Conservation (phyloP, 1,140 invertebrate genomes). For the Drosophila kikkawai region DNA sequence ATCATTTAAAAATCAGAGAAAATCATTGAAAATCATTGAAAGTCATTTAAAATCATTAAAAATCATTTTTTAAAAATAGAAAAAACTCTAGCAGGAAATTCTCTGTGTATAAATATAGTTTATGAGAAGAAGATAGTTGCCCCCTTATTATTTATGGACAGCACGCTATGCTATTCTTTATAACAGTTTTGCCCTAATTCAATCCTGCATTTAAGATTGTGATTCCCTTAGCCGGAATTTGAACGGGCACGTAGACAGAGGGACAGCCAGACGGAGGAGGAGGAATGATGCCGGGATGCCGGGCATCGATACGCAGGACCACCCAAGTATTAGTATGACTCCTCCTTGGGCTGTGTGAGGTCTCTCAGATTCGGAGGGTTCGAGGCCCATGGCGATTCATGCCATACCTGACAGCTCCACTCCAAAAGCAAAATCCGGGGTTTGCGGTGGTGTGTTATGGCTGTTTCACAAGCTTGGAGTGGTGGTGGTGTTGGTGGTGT, state of each 20-base stretch:
- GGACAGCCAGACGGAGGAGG: background rate
- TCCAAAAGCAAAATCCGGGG: background rate
- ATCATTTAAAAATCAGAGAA: no score
- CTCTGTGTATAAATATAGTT: background rate
- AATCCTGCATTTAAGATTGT: conserved; percentile 16
- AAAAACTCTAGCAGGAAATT: background rate
- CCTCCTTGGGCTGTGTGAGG: background rate
- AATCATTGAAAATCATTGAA: background rate
- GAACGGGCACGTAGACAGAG: conserved; percentile 3
- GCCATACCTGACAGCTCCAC: conserved; percentile 15
- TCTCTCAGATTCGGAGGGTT: background rate
- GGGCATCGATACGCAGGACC: conserved; percentile 1
- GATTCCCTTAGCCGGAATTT: background rate
- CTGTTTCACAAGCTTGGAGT: background rate
- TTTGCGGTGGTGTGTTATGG: conserved; percentile 11
- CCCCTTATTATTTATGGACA: conserved; percentile 15
- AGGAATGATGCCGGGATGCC: background rate
- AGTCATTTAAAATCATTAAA: background rate
- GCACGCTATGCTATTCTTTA: conserved; percentile 12
- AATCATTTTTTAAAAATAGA: background rate
- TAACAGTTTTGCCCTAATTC: conserved; percentile 13
- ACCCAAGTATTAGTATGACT: background rate
- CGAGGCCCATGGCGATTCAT: conserved; percentile 16
- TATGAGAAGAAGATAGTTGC: background rate
- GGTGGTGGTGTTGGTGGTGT: background rate